Evolutionary conservation across 2,113 vertebrate species (phyloP).

Genomic region (Hydropotes inermis): DNA sequence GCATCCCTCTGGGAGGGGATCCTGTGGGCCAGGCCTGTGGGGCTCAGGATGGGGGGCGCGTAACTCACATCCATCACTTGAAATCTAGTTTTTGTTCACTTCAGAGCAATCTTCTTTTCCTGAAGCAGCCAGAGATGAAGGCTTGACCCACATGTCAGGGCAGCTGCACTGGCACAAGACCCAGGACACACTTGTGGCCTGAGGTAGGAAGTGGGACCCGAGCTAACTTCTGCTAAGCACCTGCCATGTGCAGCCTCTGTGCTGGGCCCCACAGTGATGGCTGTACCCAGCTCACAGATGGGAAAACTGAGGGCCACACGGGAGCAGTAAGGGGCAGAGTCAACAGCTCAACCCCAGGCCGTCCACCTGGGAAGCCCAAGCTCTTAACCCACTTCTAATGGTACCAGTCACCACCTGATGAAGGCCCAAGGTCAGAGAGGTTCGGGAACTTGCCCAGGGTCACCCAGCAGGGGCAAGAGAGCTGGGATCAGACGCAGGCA

Average conservation of each 20-base stretch:
- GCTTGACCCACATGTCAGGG: not conserved
- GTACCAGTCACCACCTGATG: not conserved
- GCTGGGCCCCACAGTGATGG: not conserved
- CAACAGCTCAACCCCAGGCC: not conserved
- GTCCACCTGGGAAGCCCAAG: not conserved
- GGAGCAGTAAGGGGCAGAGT: not conserved
- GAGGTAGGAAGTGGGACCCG: not conserved
- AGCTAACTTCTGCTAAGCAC: rapidly evolving
- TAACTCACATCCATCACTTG: rapidly evolving
- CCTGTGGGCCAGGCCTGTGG: not conserved
- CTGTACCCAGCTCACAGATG: not conserved
- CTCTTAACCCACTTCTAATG: not conserved
- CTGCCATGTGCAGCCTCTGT: too few relatives aligned
- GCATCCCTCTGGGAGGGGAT: rapidly evolving
- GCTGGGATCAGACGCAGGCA: not conserved
- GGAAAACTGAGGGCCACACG: not conserved
- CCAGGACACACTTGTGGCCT: rapidly evolving
- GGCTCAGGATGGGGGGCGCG: too few relatives aligned
- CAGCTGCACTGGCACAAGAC: not conserved
- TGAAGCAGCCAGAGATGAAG: not conserved
- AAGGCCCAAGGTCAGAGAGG: not conserved
- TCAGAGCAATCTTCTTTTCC: not conserved
- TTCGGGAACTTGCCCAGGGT: too few relatives aligned
- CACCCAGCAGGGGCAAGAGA: not conserved
- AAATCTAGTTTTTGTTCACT: not conserved